Evolutionary conservation across 1,140 invertebrate genomes (phyloP).

Genomic region (Lasioglossum baleicum): DNA sequence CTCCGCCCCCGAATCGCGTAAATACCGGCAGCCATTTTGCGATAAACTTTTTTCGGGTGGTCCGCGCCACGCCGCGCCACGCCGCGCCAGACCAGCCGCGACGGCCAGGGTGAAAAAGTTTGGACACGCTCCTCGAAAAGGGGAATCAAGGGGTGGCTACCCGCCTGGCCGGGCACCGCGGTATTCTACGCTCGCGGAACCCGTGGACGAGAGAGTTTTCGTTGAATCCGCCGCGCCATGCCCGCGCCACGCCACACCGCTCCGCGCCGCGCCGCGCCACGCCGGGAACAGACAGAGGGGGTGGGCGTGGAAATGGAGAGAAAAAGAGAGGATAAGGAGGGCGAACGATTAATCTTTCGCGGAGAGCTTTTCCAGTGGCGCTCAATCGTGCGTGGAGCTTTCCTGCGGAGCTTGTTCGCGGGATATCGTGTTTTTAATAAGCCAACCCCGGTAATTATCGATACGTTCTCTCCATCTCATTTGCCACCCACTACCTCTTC

Average conservation of each 20-base stretch:
- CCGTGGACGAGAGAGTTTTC: slow-evolving; percentile 39
- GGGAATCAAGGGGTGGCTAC: slow-evolving; percentile 21
- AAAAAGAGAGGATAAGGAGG: slow-evolving; percentile 47
- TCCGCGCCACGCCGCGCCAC: slow-evolving; percentile 27
- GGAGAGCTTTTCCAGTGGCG: slow-evolving; percentile 40
- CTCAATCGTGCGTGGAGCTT: slow-evolving; percentile 42
- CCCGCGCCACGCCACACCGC: no score
- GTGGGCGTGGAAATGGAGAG: slow-evolving; percentile 36
- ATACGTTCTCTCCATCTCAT: background rate
- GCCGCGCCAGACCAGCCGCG: slow-evolving; percentile 8
- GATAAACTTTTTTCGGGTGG: slow-evolving; percentile 77
- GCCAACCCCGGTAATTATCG: slow-evolving; percentile 23
- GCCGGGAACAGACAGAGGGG: slow-evolving; percentile 25
- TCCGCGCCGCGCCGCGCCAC: background rate
- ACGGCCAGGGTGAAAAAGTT: slow-evolving; percentile 56
- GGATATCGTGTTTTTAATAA: slow-evolving; percentile 41
- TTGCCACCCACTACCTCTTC: background rate
- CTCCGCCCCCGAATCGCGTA: slow-evolving; percentile 78
- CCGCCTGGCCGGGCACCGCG: slow-evolving; percentile 22
- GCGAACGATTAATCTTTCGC: slow-evolving; percentile 58
- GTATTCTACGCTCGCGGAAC: slow-evolving; percentile 46
- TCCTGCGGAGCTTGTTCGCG: slow-evolving; percentile 5
- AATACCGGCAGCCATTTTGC: slow-evolving; percentile 80
- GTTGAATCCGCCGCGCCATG: slow-evolving; percentile 35
- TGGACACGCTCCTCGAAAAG: slow-evolving; percentile 56